Conservation (phyloP, 2,113 vertebrate species). For the Sinocyclocheilus anshuiensis region DNA sequence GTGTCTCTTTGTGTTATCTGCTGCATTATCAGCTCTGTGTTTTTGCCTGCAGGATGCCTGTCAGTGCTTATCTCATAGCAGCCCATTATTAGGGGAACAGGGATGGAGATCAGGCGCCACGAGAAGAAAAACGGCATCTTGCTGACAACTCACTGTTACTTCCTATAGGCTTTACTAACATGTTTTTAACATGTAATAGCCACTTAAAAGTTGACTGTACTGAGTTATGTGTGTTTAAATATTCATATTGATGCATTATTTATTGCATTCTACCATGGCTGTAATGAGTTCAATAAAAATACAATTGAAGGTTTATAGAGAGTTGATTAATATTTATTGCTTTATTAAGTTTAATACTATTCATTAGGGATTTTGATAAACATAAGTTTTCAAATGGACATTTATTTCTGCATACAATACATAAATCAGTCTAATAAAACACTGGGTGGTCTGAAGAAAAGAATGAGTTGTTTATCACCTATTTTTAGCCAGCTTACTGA, state of each 20-base stretch:
- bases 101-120: not conserved
- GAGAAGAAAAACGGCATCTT: not conserved
- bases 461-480: not conserved
- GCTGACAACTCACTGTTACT: not conserved
- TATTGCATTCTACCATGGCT: not conserved
- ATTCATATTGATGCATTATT: not conserved
- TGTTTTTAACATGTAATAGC: not conserved
- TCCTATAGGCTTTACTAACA: not conserved
- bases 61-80: constrained; percentile 2
- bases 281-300: not conserved
- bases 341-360: not conserved
- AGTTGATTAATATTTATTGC: not conserved
- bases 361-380: not conserved
- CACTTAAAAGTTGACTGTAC: not conserved
- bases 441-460: not conserved
- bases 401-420: not conserved
- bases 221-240: not conserved
- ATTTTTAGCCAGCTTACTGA: not conserved
- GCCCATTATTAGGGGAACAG: not conserved
- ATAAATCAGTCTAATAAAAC: not conserved
- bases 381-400: not conserved
- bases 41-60: not conserved
- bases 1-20: constrained; percentile 20
- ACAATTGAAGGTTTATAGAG: not conserved
- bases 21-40: not conserved